Base-by-base conservation (phyloP, 2,888 invertebrate genomes). In the Keiferia lycopersicella region DNA sequence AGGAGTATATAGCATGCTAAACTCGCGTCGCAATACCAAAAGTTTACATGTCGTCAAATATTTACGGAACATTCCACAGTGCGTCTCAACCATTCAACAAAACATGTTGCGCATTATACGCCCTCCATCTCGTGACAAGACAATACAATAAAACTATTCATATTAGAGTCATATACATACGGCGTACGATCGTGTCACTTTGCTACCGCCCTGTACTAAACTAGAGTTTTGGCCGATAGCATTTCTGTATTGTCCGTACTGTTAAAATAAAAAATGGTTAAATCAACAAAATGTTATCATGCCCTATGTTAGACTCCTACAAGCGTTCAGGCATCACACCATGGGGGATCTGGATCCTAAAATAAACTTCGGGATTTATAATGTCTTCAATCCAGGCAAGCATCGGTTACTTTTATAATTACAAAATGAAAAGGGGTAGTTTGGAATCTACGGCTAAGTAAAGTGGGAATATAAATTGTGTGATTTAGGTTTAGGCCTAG, bases 221-320 rank as follows among this genome's bases (percentile, higher is more conserved):
- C 64, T 66, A 66, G 65, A 63, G 65, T 66, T 66, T 66, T 58
- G 66, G 66, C 66, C 66, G 66, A 66, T 66, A 66, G 65, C 66
- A 66, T 66, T 66, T 66, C 66, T 66, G 66, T 62, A 51, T 64
- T 66, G 66, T 66, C 66, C 66, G 64, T 66, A 66, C 66, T 66
- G 66, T 66, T 66, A 66, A 66, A 66, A 64, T 45, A 66, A 66
- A 66, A 62, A 66, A 66, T 34, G 59, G 66, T 66, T 66, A 66
- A 64, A 66, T 66, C 64, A 66, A 62, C 66, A 66, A 66, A 66
- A 65, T 45, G 65, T 63, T 61, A 61, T 7, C 45, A 18, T 30
- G 16, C 30, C 59, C 61, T 56, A 56, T 65, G 65, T 65, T 65
- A 60, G 45, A 56, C 26, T 56, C 48, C 20, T 20, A 22, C 45